Evolutionary conservation across 2,113 vertebrate genomes (phyloP).

Genomic region (Ellobius talpinus): DNA sequence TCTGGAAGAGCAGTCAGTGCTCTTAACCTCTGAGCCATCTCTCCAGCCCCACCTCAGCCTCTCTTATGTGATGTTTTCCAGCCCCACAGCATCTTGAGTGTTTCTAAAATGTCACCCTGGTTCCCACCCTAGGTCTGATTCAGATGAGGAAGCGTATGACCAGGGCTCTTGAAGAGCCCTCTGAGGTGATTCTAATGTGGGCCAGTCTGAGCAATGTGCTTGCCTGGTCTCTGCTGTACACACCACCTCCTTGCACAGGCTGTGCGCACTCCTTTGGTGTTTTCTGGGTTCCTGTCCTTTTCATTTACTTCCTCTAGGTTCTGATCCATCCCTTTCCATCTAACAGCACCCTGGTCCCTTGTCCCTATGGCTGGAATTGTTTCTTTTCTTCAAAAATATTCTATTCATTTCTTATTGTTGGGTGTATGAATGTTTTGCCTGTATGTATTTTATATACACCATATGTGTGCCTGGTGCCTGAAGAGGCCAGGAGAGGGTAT

Average conservation of each 20-base stretch:
- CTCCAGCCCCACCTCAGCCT: no score
- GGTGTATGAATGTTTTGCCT: background rate
- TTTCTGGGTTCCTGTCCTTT: background rate
- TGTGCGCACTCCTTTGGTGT: background rate
- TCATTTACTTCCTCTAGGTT: background rate
- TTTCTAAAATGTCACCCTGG: background rate
- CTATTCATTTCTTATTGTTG: background rate
- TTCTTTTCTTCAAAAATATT: background rate
- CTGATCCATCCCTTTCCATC: background rate
- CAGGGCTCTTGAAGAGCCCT: background rate
- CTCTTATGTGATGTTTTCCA: background rate
- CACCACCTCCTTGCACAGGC: background rate
- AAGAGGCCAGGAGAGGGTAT: background rate
- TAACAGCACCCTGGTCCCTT: background rate
- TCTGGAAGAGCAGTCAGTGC: no score
- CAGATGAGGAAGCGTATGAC: background rate
- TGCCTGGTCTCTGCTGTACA: background rate
- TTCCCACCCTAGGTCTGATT: background rate
- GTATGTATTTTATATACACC: background rate
- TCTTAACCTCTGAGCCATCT: no score
- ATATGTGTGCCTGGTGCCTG: no score
- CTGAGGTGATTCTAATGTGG: background rate
- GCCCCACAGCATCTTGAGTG: background rate
- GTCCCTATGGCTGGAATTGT: background rate
- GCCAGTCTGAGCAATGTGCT: background rate